A percentile compares a stretch with the other conserved stretches of the same genome.
These are phyloP conservation scores for Chascanopsetta lugubris DNA, from an alignment of 2,113 vertebrate genomes.

Conservation along the genomic window DNA sequence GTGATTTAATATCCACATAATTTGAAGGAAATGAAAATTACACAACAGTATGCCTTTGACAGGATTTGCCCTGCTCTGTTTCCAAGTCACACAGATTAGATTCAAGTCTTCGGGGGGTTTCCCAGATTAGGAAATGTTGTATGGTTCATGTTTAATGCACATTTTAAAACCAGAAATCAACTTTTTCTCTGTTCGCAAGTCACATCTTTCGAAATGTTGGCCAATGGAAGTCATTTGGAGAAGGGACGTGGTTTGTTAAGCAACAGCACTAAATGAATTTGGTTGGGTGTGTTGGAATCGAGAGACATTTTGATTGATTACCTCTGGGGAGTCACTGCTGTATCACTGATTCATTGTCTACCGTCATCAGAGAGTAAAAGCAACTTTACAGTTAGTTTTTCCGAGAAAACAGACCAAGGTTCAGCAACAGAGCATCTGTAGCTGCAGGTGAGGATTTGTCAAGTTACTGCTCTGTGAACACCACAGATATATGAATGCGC, in stretches of 20 bases:
- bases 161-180: not conserved
- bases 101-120: not conserved
- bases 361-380: not conserved
- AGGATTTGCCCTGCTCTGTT: not conserved
- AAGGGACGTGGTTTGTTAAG: not conserved
- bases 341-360: slow-evolving; percentile 4
- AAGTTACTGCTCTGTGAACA: not conserved
- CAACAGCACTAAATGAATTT: slow-evolving; percentile 4
- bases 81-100: slow-evolving; percentile 11
- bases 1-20: not conserved
- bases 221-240: not conserved
- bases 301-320: slow-evolving; percentile 18
- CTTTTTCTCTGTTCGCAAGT: not conserved
- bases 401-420: not conserved
- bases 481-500: slow-evolving; percentile 31
- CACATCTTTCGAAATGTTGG: not conserved
- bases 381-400: slow-evolving; percentile 9
- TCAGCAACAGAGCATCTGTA: not conserved
- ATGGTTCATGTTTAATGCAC: not conserved
- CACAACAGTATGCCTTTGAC: not conserved
- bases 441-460: slow-evolving; percentile 3
- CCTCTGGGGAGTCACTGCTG: not conserved
- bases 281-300: not conserved
- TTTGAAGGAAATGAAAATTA: slow-evolving; percentile 19
- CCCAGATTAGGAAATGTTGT: not conserved